phyloP scores from a whole-genome alignment of 1,140 invertebrate genomes.

The Battus philenor region DNA sequence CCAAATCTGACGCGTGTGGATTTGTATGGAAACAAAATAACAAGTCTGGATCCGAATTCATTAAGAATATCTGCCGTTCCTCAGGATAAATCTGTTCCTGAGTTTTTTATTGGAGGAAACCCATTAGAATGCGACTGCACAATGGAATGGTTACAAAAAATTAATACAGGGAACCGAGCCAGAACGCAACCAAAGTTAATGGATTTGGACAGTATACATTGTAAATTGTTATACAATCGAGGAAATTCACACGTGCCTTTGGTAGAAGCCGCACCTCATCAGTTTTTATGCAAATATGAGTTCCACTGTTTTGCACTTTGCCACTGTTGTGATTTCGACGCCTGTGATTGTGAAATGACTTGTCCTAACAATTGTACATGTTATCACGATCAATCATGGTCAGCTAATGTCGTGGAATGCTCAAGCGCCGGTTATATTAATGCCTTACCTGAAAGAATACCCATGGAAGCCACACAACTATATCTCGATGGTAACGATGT shows the following conservation, averaged over 20 bases:
- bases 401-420: slow-evolving; percentile 94
- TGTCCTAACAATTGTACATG: slow-evolving; percentile 94
- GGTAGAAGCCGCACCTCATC: slow-evolving; percentile 88
- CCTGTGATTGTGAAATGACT: slow-evolving; percentile 96
- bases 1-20: slow-evolving; percentile 92
- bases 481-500: slow-evolving; percentile 94
- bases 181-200: slow-evolving; percentile 90
- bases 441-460: slow-evolving; percentile 87
- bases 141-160: slow-evolving; percentile 85
- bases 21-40: slow-evolving; percentile 89
- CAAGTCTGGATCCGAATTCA: slow-evolving; percentile 90
- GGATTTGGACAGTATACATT: slow-evolving; percentile 92
- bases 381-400: slow-evolving; percentile 95
- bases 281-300: slow-evolving; percentile 94
- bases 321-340: slow-evolving; percentile 95
- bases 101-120: slow-evolving; percentile 94
- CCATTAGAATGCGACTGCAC: slow-evolving; percentile 92
- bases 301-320: slow-evolving; percentile 93
- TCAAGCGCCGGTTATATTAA: slow-evolving; percentile 84
- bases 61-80: slow-evolving; percentile 88
- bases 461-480: slow-evolving; percentile 94
- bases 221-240: slow-evolving; percentile 90
- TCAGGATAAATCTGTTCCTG: slow-evolving; percentile 85
- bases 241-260: slow-evolving; percentile 87
- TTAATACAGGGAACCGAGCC: slow-evolving; percentile 84